phyloP scores from a whole-genome alignment of 2,888 invertebrate species.

The Drosophila subsilvestris region DNA sequence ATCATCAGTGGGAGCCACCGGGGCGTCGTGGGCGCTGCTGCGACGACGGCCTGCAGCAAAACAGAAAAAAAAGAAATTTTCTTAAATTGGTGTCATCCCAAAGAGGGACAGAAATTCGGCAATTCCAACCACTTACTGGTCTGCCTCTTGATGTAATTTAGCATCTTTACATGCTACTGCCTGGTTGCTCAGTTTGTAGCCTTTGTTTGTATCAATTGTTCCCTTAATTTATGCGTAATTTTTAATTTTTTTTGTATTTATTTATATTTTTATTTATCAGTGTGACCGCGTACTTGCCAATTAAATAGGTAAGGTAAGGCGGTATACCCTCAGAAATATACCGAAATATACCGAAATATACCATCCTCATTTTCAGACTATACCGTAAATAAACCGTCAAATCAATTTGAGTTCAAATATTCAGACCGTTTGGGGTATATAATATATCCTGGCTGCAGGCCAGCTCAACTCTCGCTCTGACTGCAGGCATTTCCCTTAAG shows the following conservation, averaged over 20 bases:
- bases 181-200: neutral
- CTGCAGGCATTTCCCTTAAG: no score
- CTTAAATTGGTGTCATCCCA: constrained; percentile 36
- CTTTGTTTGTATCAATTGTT: constrained; percentile 8
- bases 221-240: neutral
- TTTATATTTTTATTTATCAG: neutral
- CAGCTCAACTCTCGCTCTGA: no score
- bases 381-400: no score
- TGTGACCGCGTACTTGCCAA: constrained; percentile 19
- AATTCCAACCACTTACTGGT: constrained; percentile 65
- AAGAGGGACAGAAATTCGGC: constrained; percentile 1
- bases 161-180: constrained; percentile 71
- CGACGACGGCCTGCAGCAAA: constrained; percentile 66
- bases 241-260: no score
- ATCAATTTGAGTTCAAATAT: no score
- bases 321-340: neutral
- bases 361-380: neutral
- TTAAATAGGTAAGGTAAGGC: constrained; percentile 1
- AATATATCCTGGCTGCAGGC: no score
- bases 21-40: constrained; percentile 61
- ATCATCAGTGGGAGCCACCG: constrained; percentile 55
- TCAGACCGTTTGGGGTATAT: no score
- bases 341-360: neutral
- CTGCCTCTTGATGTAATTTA: constrained; percentile 80
- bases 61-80: constrained; percentile 28